Conservation (phyloP, 92 coral and sea anemone genomes). For the Zoanthus sansibaricus region DNA sequence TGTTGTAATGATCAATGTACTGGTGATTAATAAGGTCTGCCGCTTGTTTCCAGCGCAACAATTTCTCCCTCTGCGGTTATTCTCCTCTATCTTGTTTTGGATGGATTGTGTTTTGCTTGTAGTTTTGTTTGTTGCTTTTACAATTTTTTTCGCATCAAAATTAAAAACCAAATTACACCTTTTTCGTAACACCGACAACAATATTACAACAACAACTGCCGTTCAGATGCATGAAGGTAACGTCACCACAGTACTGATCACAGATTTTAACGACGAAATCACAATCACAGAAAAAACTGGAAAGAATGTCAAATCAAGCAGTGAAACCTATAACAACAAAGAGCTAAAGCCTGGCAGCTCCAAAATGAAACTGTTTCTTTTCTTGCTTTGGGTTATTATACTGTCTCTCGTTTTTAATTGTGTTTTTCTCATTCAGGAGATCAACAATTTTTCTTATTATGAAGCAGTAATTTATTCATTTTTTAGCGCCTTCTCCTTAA, state of each 20-base stretch:
- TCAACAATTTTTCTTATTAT: neutral
- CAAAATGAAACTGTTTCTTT: conserved; percentile 12
- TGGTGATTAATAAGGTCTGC: neutral
- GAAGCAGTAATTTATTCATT: conserved; percentile 6
- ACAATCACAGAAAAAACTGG: neutral
- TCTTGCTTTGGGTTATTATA: neutral
- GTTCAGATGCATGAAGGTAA: neutral
- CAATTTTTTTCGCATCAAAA: neutral
- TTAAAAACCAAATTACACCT: neutral
- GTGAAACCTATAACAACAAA: neutral
- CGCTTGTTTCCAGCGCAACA: neutral
- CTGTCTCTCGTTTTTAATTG: neutral
- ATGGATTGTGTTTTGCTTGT: neutral
- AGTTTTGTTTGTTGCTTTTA: neutral
- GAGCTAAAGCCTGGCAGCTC: neutral
- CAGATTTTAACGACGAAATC: neutral
- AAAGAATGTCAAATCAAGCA: neutral
- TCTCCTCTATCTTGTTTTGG: neutral
- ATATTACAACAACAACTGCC: too few species aligned
- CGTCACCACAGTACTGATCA: neutral
- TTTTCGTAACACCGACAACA: neutral
- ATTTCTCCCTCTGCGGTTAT: neutral
- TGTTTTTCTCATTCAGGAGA: neutral
- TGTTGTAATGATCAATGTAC: neutral
- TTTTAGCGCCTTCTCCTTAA: neutral